Percentiles rank a stretch among this genome's conserved stretches.
Evolutionary conservation across 2,113 vertebrate genomes (phyloP).

Genomic region (Macrotis lagotis): DNA sequence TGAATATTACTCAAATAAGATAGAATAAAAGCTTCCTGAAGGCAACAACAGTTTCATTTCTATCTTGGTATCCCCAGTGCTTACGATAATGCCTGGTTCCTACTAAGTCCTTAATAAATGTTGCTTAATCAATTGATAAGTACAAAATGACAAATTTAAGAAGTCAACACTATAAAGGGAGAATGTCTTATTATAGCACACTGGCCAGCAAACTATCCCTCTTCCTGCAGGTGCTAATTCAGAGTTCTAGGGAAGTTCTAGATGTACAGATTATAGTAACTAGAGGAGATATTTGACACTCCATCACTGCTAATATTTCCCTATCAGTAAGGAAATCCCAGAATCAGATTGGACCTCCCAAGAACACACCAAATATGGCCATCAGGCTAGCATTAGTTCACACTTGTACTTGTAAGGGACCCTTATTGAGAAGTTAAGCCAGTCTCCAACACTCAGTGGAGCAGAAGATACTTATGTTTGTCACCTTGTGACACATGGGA

Average conservation of each 20-base stretch:
- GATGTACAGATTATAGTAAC: neutral
- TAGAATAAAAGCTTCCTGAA: neutral
- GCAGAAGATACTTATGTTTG: neutral
- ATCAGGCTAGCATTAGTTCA: neutral
- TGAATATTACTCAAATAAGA: neutral
- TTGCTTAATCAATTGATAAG: neutral
- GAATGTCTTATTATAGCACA: constrained; percentile 7
- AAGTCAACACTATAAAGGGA: constrained; percentile 9
- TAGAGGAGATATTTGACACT: neutral
- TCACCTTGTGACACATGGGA: neutral
- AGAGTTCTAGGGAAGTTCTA: neutral
- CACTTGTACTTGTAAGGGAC: neutral
- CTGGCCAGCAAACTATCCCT: neutral
- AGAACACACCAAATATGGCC: neutral
- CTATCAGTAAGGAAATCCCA: neutral
- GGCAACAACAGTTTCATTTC: neutral
- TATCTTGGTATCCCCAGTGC: neutral
- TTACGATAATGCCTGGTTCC: neutral
- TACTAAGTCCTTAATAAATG: neutral
- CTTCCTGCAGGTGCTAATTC: constrained; percentile 8
- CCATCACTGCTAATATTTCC: neutral
- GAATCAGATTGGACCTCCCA: neutral
- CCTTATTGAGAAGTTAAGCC: constrained; percentile 2
- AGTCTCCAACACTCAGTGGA: neutral
- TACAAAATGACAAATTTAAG: neutral